Evolutionary conservation across 2,888 invertebrate species (phyloP), one percentile per base, ranked within the genome.

Genomic region (Cephus runcator): DNA sequence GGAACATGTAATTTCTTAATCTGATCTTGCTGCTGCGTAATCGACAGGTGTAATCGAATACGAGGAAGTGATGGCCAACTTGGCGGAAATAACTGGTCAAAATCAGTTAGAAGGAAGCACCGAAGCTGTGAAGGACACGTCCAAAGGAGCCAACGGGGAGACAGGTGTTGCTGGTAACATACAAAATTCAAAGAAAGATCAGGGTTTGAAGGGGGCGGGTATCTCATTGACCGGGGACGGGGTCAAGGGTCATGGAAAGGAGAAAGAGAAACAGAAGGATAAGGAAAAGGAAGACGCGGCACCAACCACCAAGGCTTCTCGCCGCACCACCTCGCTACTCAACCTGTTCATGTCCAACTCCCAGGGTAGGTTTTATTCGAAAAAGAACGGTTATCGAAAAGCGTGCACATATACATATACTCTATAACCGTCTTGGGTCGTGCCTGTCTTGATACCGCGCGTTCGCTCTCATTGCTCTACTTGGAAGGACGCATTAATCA

Each of bases 341-440:
- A 97, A 98, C 95, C 95, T 98, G 93, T 98, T 98, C 94, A 97
- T 97, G 94, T 97, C 97, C 93, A 97, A 97, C 94, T 97, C 97
- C 93, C 97, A 97, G 95, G 97, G 97, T 95, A 97, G 94, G 93
- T 90, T 79, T 77, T 34, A 69, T 74, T 76, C 75, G 77, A 79
- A 74, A 74, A 76, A 73, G 75, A 74, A 76, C 75, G 34, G 30
- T 56, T 69, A 69, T 76, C 75, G 73, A 35, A 73, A 74, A 56
- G 15, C 34, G 75, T 33, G 11, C 36, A 35, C 73, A 69, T 73
- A 30, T 73, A 31, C 69, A 73, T 76, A 34, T 36, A 76, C 31
- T 73, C 68, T 15, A 34, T 11, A 30, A 71, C 30, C 23, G 11
- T 11, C 23, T 9, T 34, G 71, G 71, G 30, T 71, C 71, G 71